These are phyloP conservation scores for Nothocercus julius DNA, from an alignment of 2,113 vertebrate species.

Conservation along the genomic window DNA sequence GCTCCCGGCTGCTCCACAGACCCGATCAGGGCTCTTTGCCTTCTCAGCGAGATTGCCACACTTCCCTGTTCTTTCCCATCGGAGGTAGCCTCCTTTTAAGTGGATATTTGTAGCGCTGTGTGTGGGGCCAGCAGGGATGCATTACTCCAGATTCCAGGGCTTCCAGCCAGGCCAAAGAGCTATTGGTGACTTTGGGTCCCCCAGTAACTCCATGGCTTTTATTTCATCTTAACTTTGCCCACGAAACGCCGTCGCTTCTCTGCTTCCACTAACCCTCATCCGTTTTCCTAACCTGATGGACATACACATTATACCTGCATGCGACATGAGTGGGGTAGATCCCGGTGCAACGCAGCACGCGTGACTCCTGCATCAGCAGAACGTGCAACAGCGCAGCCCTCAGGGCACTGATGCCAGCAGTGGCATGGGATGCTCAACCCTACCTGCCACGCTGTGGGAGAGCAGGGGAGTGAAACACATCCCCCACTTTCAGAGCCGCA, in stretches of 20 bases:
- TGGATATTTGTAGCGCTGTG: background rate
- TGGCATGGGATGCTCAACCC: too few species aligned
- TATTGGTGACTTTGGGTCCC: background rate
- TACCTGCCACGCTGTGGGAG: background rate
- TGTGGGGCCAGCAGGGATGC: background rate
- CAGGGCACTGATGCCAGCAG: too few species aligned
- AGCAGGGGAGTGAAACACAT: background rate
- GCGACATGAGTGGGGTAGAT: background rate
- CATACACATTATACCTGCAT: background rate
- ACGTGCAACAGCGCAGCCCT: background rate
- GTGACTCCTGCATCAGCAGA: background rate
- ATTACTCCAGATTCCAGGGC: background rate
- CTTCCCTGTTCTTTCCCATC: background rate
- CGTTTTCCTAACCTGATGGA: background rate
- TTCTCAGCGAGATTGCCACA: background rate
- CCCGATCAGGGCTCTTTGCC: background rate
- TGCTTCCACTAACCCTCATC: background rate
- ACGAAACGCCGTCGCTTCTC: background rate
- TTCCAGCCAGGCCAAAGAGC: background rate
- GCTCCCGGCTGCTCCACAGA: background rate
- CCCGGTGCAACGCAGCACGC: background rate
- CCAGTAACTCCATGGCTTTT: background rate
- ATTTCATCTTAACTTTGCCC: background rate
- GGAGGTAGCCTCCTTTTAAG: background rate
- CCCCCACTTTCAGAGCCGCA: background rate